A percentile compares a stretch with the other conserved stretches of the same genome.
These are phyloP conservation scores for Pterophyllum scalare DNA, from an alignment of 2,113 vertebrate genomes.

Conservation along the genomic window DNA sequence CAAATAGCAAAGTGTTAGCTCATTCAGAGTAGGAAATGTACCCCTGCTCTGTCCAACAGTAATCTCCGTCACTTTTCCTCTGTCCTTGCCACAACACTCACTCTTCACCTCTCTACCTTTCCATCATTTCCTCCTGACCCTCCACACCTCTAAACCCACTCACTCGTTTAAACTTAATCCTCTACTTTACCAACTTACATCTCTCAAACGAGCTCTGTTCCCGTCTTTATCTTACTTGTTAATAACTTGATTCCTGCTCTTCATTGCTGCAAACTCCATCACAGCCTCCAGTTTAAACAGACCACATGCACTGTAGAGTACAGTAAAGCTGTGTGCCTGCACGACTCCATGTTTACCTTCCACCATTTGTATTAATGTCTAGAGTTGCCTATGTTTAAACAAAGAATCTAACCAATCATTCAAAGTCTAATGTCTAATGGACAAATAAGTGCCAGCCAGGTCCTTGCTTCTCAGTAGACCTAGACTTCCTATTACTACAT, in stretches of 20 bases:
- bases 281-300: constrained; percentile 76
- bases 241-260: constrained; percentile 17
- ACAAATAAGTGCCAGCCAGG: not conserved
- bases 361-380: not conserved
- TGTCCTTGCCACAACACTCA: constrained; percentile 34
- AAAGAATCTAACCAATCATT: not conserved
- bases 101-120: constrained; percentile 52
- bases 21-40: constrained; percentile 66
- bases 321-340: constrained; percentile 2
- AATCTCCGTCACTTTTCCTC: constrained; percentile 46
- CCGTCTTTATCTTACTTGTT: constrained; percentile 21
- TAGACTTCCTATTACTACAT: not conserved
- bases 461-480: not conserved
- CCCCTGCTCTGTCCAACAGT: constrained; percentile 46
- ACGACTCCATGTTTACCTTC: constrained; percentile 2
- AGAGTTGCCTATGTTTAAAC: not conserved
- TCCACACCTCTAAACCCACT: constrained; percentile 2
- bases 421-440: not conserved
- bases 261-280: constrained; percentile 34
- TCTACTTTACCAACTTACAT: not conserved
- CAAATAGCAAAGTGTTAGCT: constrained; percentile 85
- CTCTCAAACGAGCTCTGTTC: not conserved
- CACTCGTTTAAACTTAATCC: constrained; percentile 23
- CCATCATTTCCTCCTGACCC: constrained; percentile 25
- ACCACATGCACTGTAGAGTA: constrained; percentile 12